Conservation (phyloP, 2,797 vertebrate genomes). For the Tenualosa ilisha region DNA sequence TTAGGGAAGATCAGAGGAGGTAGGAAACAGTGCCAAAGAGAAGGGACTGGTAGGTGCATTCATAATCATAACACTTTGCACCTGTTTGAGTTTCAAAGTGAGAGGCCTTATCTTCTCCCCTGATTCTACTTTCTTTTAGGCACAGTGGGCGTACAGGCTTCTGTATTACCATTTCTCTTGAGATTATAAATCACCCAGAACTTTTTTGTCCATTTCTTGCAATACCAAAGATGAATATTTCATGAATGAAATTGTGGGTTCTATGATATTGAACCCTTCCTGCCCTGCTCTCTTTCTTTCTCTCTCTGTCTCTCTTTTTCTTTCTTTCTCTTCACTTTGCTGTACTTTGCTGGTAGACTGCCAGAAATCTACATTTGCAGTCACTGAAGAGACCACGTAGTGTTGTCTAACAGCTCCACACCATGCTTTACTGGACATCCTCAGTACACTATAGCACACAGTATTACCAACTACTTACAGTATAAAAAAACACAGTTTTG, state of each 20-base stretch:
- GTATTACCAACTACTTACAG: not conserved
- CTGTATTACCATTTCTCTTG: conserved; percentile 60
- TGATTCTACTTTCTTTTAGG: conserved; percentile 50
- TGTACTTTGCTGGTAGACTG: not conserved
- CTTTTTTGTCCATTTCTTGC: conserved; percentile 58
- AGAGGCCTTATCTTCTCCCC: conserved; percentile 45
- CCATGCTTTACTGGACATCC: not conserved
- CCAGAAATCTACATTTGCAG: not conserved
- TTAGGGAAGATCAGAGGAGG: not conserved
- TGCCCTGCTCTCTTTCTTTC: conserved; percentile 14
- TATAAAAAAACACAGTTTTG: not conserved
- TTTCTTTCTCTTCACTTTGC: not conserved
- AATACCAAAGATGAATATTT: conserved; percentile 68
- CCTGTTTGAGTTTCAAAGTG: conserved; percentile 43
- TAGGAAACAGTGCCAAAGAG: not conserved
- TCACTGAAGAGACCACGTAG: not conserved
- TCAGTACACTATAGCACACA: not conserved
- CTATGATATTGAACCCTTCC: conserved; percentile 60
- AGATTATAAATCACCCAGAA: conserved; percentile 67
- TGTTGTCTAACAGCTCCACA: not conserved
- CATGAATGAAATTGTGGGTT: conserved; percentile 69
- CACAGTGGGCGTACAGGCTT: conserved; percentile 58
- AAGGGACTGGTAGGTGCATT: not conserved
- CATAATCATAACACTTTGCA: conserved; percentile 23
- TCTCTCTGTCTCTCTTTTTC: not conserved